A percentile compares a stretch with the other conserved stretches of the same genome.
Conservation (phyloP, 2,888 invertebrate species). For the Hoplodrina blanda region DNA sequence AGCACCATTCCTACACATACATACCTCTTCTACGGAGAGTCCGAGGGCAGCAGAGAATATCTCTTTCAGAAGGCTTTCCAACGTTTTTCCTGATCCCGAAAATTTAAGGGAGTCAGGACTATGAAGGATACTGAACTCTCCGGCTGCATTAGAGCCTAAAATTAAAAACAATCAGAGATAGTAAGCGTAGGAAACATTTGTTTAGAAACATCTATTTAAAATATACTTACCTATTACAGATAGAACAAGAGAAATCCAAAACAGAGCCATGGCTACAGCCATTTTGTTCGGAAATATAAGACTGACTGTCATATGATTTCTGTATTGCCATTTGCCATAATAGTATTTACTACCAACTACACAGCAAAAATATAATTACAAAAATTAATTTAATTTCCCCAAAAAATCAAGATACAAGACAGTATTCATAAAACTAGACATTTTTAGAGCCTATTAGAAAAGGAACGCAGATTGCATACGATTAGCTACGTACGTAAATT, state of each 20-base stretch:
- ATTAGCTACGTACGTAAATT: too few species aligned
- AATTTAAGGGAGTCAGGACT: constrained; percentile 93
- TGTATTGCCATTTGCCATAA: constrained; percentile 79
- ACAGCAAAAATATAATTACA: constrained; percentile 13
- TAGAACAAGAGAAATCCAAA: constrained; percentile 81
- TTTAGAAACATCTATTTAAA: background rate
- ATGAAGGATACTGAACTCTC: constrained; percentile 93
- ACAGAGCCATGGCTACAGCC: constrained; percentile 83
- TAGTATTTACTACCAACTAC: constrained; percentile 57
- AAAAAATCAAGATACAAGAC: too few species aligned
- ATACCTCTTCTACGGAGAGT: constrained; percentile 93
- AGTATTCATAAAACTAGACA: too few species aligned
- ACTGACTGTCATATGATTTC: constrained; percentile 87
- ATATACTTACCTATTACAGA: constrained; percentile 81
- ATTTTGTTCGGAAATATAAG: constrained; percentile 79
- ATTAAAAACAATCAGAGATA: constrained; percentile 26
- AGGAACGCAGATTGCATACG: too few species aligned
- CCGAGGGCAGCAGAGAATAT: constrained; percentile 93
- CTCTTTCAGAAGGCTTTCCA: constrained; percentile 92
- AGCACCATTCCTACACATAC: constrained; percentile 13
- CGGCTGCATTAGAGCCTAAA: constrained; percentile 89
- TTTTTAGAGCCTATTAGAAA: too few species aligned
- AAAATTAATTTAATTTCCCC: too few species aligned
- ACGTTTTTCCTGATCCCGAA: constrained; percentile 91
- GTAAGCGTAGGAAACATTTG: background rate